These are phyloP conservation scores for Glossophaga mutica DNA, from an alignment of 2,797 vertebrate genomes.

Conservation along the genomic window DNA sequence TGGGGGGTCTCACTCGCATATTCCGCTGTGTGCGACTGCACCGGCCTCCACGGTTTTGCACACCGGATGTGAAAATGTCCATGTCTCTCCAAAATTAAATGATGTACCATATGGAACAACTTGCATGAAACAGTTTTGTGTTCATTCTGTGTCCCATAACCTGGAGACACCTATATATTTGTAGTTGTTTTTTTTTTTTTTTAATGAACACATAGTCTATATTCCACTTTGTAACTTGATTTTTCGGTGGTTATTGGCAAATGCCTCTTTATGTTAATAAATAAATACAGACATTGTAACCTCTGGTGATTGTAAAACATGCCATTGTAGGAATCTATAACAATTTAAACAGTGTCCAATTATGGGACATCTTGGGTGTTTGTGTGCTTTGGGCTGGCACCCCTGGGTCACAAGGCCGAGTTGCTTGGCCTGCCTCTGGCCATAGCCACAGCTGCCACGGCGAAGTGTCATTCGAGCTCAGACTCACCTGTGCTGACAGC, in stretches of 20 bases:
- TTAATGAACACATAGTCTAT: background rate
- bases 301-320: background rate
- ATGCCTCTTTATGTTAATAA: background rate
- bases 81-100: background rate
- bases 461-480: background rate
- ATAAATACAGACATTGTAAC: background rate
- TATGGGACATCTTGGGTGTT: background rate
- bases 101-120: background rate
- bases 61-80: background rate
- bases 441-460: background rate
- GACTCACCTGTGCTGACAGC: background rate
- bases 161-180: background rate
- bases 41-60: background rate
- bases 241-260: background rate
- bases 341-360: background rate
- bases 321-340: background rate
- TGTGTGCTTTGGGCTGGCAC: background rate
- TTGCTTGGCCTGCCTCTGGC: background rate
- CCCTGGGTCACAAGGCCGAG: background rate
- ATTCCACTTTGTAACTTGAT: background rate
- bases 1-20: background rate
- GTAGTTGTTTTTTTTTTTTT: too few species aligned
- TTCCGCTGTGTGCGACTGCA: rapidly evolving
- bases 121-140: background rate
- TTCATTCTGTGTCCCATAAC: background rate